Evolutionary conservation across 2,113 vertebrate species (phyloP).

Genomic region (Hymenochirus boettgeri): DNA sequence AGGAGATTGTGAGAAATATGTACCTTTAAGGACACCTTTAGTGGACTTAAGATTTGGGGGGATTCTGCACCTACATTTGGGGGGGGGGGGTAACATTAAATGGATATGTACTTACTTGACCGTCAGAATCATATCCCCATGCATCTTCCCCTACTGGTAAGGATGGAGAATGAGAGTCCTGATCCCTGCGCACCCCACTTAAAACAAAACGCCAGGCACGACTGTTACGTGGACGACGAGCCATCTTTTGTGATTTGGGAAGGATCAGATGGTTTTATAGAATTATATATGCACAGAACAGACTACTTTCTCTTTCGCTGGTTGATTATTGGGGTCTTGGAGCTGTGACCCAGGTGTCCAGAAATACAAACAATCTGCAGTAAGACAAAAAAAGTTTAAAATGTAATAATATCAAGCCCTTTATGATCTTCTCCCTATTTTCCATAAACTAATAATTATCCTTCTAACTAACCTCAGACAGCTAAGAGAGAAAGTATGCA

Average conservation of each 20-base stretch:
- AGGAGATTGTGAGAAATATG: too few relatives aligned
- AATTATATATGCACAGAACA: not conserved
- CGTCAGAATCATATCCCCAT: slow-evolving; percentile 73
- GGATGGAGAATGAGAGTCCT: slow-evolving; percentile 63
- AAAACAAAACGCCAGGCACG: slow-evolving; percentile 86
- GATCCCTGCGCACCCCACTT: slow-evolving; percentile 78
- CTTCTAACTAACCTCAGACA: too few relatives aligned
- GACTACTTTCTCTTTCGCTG: not conserved
- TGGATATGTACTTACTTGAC: slow-evolving; percentile 86
- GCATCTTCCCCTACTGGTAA: slow-evolving; percentile 53
- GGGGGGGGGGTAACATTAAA: too few relatives aligned
- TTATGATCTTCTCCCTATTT: not conserved
- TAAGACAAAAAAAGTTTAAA: too few relatives aligned
- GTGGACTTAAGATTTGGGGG: too few relatives aligned
- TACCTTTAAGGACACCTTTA: too few relatives aligned
- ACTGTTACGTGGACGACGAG: slow-evolving; percentile 80
- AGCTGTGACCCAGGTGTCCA: not conserved
- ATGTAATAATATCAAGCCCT: not conserved
- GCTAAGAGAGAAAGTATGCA: too few relatives aligned
- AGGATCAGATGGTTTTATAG: not conserved
- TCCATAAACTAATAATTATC: too few relatives aligned
- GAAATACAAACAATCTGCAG: too few relatives aligned
- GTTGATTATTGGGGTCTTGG: not conserved
- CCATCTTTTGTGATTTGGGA: slow-evolving; percentile 63
- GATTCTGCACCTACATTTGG: too few relatives aligned